Evolutionary conservation across 2,113 vertebrate genomes (phyloP), one percentile per base, ranked within the genome.

Genomic region (Cochlearius cochlearius): DNA sequence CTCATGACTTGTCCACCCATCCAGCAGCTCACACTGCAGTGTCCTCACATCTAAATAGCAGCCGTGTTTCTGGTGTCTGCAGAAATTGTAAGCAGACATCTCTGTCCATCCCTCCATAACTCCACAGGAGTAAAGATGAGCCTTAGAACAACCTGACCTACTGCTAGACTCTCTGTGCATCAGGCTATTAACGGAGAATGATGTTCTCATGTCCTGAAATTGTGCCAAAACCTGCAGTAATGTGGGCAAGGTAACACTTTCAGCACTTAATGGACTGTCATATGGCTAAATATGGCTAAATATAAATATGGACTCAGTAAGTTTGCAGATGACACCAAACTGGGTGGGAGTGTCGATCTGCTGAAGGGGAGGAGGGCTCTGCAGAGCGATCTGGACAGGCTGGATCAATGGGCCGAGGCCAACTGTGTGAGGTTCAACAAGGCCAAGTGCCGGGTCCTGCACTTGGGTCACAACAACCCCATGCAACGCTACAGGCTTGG

Each of bases 11-110:
- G 7, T 41, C 29, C 69, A 58, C 19, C 39, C 1, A 0, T 19
- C 32, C 1, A 0, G 38, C 7, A 89, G 41, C 13, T 15, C 20
- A 20, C 12, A 55, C 20, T 1, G 3, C 30, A 55, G 9, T 5
- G n/a, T 63, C 38, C 5, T 1, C 43, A 12, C 14, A 58, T 39
- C 43, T 50, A 18, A 55, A 38, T 41, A 68, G 30, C 2, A 64
- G 59, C 10, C 53, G 7, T 1, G 1, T 53, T 71, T 59, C 60
- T 3, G 3, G 17, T 4, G 8, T 22, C 47, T 19, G 25, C 12
- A 82, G 60, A 62, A 74, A 64, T 10, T 29, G 4, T n/a, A n/a
- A 71, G 47, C n/a, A 39, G 22, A 30, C 41, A 19, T 27, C 55
- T 41, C 47, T 17, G 22, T 26, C 38, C 66, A 38, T 26, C 8